phyloP scores from a whole-genome alignment of 2,113 vertebrate genomes.

The Stegastes partitus region DNA sequence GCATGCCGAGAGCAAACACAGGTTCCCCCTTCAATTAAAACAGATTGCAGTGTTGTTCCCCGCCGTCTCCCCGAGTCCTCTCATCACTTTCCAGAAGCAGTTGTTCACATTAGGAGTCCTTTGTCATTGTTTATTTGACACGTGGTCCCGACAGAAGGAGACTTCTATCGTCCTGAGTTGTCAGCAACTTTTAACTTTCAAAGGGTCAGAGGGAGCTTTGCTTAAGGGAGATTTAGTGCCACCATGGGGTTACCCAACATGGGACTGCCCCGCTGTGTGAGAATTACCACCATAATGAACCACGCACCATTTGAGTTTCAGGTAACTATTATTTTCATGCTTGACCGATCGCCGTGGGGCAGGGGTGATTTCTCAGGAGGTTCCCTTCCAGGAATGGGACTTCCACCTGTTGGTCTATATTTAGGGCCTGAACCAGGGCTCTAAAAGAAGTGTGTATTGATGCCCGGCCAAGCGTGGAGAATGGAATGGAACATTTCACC shows the following conservation, averaged over 20 bases:
- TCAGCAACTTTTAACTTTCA: conserved; percentile 58
- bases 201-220: conserved; percentile 59
- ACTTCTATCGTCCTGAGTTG: conserved; percentile 25
- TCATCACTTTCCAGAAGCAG: conserved; percentile 34
- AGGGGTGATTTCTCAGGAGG: conserved; percentile 72
- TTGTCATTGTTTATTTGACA: conserved; percentile 68
- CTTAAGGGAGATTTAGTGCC: conserved; percentile 68
- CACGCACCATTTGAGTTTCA: conserved; percentile 64
- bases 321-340: conserved; percentile 80
- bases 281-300: conserved; percentile 74
- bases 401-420: conserved; percentile 74
- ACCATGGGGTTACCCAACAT: conserved; percentile 61
- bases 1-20: conserved; percentile 56
- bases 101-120: conserved; percentile 31
- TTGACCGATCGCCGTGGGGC: conserved; percentile 49
- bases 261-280: conserved; percentile 59
- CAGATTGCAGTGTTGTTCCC: conserved; percentile 6
- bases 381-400: conserved; percentile 70
- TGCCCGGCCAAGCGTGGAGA: conserved; percentile 27
- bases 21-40: conserved; percentile 47
- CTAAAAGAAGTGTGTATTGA: conserved; percentile 19
- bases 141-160: conserved; percentile 14
- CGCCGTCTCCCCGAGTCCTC: neutral
- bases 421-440: conserved; percentile 32
- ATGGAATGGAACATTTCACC: conserved; percentile 35